These are phyloP conservation scores for Pteria penguin DNA, from an alignment of 2,888 invertebrate species.

Conservation along the genomic window DNA sequence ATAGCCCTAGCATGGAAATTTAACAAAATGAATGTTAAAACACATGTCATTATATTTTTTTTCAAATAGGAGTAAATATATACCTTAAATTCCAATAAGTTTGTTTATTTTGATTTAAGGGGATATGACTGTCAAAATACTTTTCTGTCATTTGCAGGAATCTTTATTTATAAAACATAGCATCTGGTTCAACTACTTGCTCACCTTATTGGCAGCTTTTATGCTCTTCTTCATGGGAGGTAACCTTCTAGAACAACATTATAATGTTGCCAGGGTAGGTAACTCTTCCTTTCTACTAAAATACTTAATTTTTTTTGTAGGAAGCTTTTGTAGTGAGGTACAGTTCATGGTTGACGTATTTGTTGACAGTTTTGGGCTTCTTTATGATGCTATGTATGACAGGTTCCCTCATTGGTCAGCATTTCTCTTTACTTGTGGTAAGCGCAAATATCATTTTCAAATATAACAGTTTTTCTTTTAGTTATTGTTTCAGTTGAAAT, in stretches of 20 bases:
- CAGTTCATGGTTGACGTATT: conserved; percentile 69
- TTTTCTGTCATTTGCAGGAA: conserved; percentile 62
- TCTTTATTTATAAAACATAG: conserved; percentile 67
- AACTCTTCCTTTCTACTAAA: neutral
- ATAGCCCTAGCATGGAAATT: too few species aligned
- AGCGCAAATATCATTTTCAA: conserved; percentile 36
- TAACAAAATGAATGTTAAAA: too few species aligned
- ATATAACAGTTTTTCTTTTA: too few species aligned
- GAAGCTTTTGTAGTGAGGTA: conserved; percentile 66
- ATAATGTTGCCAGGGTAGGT: conserved; percentile 67
- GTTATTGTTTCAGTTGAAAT: too few species aligned
- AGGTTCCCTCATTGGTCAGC: conserved; percentile 58
- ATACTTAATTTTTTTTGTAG: conserved; percentile 50
- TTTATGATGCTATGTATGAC: conserved; percentile 64
- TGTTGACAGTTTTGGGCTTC: conserved; percentile 56
- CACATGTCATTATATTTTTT: too few species aligned
- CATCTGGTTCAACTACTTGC: conserved; percentile 69
- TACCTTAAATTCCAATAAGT: too few species aligned
- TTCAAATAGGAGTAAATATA: too few species aligned
- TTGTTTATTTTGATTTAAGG: too few species aligned
- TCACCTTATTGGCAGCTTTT: conserved; percentile 53
- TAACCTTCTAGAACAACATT: conserved; percentile 60
- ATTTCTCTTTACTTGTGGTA: conserved; percentile 67
- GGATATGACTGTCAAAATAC: too few species aligned
- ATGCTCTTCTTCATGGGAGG: conserved; percentile 64